Conservation (phyloP, 2,113 vertebrate genomes). For the Marcusenius ussheri region DNA sequence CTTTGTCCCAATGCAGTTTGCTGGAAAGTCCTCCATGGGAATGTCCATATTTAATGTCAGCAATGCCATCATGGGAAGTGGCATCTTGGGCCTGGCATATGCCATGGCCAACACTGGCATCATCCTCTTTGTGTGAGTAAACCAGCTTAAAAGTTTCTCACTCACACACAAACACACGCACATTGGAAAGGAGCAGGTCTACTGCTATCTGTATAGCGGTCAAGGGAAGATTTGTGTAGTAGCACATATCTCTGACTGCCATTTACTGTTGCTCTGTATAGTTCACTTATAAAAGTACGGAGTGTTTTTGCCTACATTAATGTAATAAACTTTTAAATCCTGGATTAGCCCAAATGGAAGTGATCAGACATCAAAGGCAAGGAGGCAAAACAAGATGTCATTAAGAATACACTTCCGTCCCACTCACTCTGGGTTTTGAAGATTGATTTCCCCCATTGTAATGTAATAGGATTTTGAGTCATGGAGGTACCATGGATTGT, state of each 20-base stretch:
- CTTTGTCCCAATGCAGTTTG: background rate
- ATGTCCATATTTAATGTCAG: background rate
- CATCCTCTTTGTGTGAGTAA: background rate
- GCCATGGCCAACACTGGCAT: background rate
- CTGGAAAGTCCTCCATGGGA: background rate
- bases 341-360: background rate
- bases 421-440: background rate
- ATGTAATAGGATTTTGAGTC: too few species aligned
- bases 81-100: background rate
- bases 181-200: background rate
- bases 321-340: background rate
- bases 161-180: background rate
- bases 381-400: background rate
- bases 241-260: background rate
- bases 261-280: background rate
- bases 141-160: background rate
- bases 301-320: background rate
- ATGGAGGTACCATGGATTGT: too few species aligned
- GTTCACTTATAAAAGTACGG: background rate
- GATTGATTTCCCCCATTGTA: background rate
- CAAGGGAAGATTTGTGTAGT: background rate
- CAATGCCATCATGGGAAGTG: background rate
- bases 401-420: background rate
- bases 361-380: background rate
- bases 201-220: background rate